Conservation (phyloP, 2,113 vertebrate species). For the Sander lucioperca region DNA sequence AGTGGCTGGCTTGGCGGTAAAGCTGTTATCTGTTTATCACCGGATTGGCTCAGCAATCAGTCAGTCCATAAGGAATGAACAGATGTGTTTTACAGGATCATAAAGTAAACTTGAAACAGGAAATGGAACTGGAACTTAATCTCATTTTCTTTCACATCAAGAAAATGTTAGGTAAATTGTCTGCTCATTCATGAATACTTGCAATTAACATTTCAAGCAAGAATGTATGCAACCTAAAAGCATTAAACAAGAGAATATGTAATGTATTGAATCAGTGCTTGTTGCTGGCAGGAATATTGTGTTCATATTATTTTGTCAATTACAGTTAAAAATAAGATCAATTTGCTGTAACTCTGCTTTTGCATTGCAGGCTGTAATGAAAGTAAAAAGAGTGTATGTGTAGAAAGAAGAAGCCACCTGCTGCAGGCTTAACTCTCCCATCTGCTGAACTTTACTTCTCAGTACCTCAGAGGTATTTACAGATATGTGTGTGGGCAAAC, state of each 20-base stretch:
- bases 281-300: not conserved
- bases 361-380: conserved; percentile 18
- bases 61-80: conserved; percentile 58
- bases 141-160: conserved; percentile 8
- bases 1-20: conserved; percentile 15
- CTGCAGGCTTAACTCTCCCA: conserved; percentile 37
- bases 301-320: conserved; percentile 6
- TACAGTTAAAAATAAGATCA: not conserved
- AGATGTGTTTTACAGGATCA: conserved; percentile 58
- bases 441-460: conserved; percentile 63
- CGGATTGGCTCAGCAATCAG: conserved; percentile 50
- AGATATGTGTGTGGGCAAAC: conserved; percentile 51
- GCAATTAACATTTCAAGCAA: not conserved
- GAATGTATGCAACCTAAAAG: not conserved
- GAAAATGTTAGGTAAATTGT: not conserved
- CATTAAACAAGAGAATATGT: not conserved
- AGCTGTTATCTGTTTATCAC: conserved; percentile 56
- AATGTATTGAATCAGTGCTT: not conserved
- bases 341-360: not conserved
- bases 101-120: conserved; percentile 53
- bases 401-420: conserved; percentile 9
- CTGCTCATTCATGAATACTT: conserved; percentile 2
- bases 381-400: conserved; percentile 1
- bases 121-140: conserved; percentile 13
- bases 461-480: conserved; percentile 54